Evolutionary conservation across 2,797 vertebrate species (phyloP).

Genomic region (Heliangelus exortis): DNA sequence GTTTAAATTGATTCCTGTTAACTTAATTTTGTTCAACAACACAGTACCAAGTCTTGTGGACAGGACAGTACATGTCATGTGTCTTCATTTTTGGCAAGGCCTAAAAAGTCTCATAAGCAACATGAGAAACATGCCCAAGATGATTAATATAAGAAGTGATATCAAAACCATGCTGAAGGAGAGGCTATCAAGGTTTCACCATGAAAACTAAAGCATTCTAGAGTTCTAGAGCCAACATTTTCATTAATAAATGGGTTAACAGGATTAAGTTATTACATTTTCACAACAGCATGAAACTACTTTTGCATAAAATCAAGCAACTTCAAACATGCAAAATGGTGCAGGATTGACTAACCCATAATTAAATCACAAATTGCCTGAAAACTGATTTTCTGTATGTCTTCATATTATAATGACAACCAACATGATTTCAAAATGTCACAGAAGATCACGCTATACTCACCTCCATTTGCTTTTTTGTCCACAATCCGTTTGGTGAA

Average conservation of each 20-base stretch:
- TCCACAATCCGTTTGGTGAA: slow-evolving; percentile 86
- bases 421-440: neutral
- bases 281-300: neutral
- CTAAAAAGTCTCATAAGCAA: neutral
- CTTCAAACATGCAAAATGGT: neutral
- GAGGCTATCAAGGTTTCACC: neutral
- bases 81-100: neutral
- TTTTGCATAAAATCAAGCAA: neutral
- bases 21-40: neutral
- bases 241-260: neutral
- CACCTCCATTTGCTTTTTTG: slow-evolving; percentile 89
- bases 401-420: neutral
- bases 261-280: neutral
- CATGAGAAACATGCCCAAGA: neutral
- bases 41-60: neutral
- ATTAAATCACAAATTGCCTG: neutral
- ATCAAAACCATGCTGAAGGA: neutral
- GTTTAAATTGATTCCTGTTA: neutral
- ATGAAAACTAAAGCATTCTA: neutral
- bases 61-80: neutral
- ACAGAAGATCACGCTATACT: neutral
- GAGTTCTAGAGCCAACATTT: neutral
- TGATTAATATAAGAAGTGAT: neutral
- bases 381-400: neutral
- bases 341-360: neutral